Evolutionary conservation across 1,140 invertebrate genomes (phyloP).

Genomic region (Listronotus oregonensis): DNA sequence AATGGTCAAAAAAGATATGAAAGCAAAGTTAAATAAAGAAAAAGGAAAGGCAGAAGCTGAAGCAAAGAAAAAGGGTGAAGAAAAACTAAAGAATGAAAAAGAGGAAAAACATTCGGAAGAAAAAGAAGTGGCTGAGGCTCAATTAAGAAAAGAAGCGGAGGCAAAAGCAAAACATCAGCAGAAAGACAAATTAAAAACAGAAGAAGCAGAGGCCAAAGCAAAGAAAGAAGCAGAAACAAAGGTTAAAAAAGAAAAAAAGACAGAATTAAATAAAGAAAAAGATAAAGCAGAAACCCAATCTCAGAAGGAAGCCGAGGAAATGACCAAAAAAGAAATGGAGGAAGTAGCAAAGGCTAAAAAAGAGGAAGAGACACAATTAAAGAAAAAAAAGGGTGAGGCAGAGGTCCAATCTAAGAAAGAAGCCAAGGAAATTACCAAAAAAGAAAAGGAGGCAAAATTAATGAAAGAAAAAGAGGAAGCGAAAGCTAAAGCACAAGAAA

Average conservation of each 20-base stretch:
- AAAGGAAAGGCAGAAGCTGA: constrained; percentile 33
- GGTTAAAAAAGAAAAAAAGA: constrained; percentile 10
- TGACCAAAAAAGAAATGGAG: not conserved
- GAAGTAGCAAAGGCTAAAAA: constrained; percentile 15
- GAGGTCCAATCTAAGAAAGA: constrained; percentile 4
- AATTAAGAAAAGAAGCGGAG: constrained; percentile 20
- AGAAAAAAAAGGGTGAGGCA: constrained; percentile 2
- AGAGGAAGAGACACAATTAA: constrained; percentile 10
- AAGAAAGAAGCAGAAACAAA: constrained; percentile 6
- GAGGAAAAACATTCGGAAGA: not conserved
- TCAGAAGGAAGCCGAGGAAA: constrained; percentile 34
- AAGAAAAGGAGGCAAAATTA: constrained; percentile 14
- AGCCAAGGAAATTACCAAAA: not conserved
- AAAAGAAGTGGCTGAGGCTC: constrained; percentile 23
- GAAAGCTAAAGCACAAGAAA: constrained; percentile 24
- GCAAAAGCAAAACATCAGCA: constrained; percentile 12
- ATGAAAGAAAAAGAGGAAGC: constrained; percentile 23
- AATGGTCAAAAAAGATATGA: constrained; percentile 26
- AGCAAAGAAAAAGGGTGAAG: constrained; percentile 34
- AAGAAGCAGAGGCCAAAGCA: constrained; percentile 13
- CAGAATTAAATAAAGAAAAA: constrained; percentile 41
- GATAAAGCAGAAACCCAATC: constrained; percentile 39
- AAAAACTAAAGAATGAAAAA: not conserved
- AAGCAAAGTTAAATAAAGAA: constrained; percentile 31
- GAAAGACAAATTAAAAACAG: constrained; percentile 15